Percentiles rank a stretch among this genome's conserved stretches.
Evolutionary conservation across 2,113 vertebrate genomes (phyloP).

Genomic region (Nipponia nippon): DNA sequence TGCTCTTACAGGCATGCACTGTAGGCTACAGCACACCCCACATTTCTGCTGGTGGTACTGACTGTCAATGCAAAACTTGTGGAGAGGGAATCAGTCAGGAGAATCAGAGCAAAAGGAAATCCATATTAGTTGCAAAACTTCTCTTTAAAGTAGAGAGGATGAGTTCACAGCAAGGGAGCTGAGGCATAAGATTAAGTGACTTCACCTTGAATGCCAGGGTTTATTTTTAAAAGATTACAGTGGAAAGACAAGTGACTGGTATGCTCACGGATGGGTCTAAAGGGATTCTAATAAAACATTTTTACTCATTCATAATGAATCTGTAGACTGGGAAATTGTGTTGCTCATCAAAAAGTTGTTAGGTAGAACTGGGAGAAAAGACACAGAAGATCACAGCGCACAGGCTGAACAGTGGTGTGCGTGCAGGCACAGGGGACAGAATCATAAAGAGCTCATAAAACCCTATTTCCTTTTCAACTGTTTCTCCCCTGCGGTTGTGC

Average conservation of each 20-base stretch:
- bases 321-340: neutral
- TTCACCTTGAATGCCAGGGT: neutral
- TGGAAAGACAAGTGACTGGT: neutral
- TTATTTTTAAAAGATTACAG: neutral
- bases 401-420: neutral
- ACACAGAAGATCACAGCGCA: neutral
- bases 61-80: neutral
- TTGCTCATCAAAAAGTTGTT: neutral
- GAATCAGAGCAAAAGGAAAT: neutral
- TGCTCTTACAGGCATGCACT: neutral
- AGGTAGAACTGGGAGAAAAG: neutral
- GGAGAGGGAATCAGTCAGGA: neutral
- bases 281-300: neutral
- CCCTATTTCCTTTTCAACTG: neutral
- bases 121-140: neutral
- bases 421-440: neutral
- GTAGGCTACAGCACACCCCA: rapidly evolving
- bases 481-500: neutral
- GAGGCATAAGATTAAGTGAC: neutral
- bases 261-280: neutral
- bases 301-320: neutral
- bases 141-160: neutral
- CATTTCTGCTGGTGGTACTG: neutral
- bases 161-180: neutral
- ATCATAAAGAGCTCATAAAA: neutral